These are phyloP conservation scores for Hippopotamyrus pictus DNA, from an alignment of 2,797 vertebrate species.

Conservation along the genomic window DNA sequence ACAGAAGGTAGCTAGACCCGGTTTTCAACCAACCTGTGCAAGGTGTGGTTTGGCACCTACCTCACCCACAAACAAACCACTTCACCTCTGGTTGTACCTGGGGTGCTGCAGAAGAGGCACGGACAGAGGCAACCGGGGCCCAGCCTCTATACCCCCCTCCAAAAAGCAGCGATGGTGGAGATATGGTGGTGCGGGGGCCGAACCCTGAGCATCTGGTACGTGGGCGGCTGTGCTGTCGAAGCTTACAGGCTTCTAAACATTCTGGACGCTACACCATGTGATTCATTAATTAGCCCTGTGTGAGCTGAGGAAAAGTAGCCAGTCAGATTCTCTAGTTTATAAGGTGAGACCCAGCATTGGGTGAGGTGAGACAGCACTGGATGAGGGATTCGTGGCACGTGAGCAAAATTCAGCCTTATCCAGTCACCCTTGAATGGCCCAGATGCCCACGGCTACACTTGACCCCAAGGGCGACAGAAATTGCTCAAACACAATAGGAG, in stretches of 20 bases:
- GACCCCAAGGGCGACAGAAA: background rate
- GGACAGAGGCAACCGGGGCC: background rate
- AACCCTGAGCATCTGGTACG: conserved; percentile 9
- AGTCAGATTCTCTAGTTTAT: background rate
- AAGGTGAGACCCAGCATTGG: background rate
- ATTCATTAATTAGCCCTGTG: background rate
- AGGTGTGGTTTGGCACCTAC: background rate
- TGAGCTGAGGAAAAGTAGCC: background rate
- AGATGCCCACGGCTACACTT: background rate
- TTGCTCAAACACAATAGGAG: background rate
- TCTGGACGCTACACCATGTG: background rate
- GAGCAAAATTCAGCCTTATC: background rate
- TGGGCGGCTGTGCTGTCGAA: background rate
- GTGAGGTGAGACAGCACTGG: background rate
- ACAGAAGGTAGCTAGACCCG: background rate
- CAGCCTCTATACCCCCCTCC: background rate
- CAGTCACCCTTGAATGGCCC: background rate
- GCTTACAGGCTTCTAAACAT: background rate
- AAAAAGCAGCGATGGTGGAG: background rate
- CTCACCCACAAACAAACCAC: background rate
- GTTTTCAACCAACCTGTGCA: background rate
- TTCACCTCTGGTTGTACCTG: background rate
- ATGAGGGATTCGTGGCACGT: background rate
- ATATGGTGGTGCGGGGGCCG: background rate
- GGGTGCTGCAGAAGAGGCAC: background rate